These are phyloP conservation scores for Spondyliosoma cantharus DNA, from an alignment of 2,797 vertebrate genomes.

Conservation along the genomic window DNA sequence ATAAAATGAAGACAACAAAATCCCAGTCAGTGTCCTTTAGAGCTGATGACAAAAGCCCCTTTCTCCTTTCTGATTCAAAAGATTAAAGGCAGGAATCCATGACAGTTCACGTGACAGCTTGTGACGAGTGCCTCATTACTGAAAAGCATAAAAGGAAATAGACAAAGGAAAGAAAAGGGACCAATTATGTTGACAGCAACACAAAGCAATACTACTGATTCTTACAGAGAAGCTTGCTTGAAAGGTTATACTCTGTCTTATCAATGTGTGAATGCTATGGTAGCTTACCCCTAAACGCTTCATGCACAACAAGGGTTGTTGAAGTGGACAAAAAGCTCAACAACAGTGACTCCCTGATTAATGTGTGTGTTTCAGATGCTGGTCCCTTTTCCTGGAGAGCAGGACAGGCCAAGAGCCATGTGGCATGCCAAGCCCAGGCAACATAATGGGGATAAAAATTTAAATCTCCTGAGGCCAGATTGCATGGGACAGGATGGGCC, in stretches of 20 bases:
- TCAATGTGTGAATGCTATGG: neutral
- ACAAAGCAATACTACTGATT: neutral
- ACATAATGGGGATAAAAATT: conserved; percentile 31
- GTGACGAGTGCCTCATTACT: neutral
- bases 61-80: neutral
- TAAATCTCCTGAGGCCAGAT: conserved; percentile 27
- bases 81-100: conserved; percentile 16
- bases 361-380: conserved; percentile 12
- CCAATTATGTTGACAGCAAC: neutral
- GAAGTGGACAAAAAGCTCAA: conserved; percentile 3
- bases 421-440: neutral
- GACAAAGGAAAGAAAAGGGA: neutral
- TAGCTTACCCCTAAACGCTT: neutral
- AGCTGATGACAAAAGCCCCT: neutral
- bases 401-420: neutral
- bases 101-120: conserved; percentile 27
- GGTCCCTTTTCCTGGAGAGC: conserved; percentile 3
- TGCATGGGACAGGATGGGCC: conserved; percentile 20
- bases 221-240: neutral
- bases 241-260: neutral
- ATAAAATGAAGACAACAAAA: neutral
- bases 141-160: neutral
- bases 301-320: neutral
- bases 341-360: conserved; percentile 1
- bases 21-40: neutral